Conservation (phyloP, 2,113 vertebrate species). For the Mohoua ochrocephala region DNA sequence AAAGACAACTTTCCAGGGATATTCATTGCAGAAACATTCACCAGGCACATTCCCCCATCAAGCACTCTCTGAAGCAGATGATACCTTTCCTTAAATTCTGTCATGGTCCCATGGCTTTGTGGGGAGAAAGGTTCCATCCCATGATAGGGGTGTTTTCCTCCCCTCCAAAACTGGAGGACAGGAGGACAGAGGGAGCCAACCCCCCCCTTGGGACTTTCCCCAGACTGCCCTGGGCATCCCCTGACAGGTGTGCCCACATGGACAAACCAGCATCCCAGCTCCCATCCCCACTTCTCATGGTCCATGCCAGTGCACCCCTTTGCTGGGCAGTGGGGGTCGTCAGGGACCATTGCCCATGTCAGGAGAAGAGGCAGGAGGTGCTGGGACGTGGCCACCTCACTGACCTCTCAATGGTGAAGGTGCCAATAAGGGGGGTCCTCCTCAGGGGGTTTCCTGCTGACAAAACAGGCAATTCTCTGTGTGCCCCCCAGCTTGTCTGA, state of each 20-base stretch:
- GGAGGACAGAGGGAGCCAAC: neutral
- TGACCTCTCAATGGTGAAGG: rapidly evolving
- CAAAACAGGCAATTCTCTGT: neutral
- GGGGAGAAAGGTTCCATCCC: neutral
- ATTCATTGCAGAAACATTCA: neutral
- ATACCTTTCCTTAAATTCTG: neutral
- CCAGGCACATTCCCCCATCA: neutral
- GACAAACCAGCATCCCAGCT: neutral
- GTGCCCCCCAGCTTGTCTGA: neutral
- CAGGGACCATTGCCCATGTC: neutral
- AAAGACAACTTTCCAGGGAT: neutral
- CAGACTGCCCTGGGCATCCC: neutral
- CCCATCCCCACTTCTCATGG: neutral
- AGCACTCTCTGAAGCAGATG: rapidly evolving
- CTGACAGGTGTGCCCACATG: rapidly evolving
- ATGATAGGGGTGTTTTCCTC: neutral
- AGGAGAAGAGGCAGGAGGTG: neutral
- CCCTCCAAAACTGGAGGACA: neutral
- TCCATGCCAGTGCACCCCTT: neutral
- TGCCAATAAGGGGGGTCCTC: rapidly evolving
- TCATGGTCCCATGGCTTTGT: neutral
- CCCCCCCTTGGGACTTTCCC: rapidly evolving
- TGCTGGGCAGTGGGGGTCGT: rapidly evolving
- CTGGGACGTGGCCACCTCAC: neutral
- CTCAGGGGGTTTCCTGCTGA: neutral